Conservation (phyloP, 2,113 vertebrate genomes). For the Podilymbus podiceps region DNA sequence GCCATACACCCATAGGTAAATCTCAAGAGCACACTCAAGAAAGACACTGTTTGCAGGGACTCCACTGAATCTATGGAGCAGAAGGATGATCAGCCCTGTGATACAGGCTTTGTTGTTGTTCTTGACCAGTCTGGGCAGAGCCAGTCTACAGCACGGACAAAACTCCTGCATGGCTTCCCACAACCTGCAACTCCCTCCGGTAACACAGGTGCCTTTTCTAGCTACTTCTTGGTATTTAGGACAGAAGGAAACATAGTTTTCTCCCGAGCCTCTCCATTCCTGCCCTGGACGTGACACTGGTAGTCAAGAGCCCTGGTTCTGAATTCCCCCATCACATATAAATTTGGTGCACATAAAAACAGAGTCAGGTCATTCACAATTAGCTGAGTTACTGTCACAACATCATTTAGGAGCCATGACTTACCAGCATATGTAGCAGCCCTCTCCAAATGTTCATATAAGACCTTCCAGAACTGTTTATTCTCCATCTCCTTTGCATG, state of each 20-base stretch:
- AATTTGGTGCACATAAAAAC: not conserved
- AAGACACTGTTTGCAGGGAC: not conserved
- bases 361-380: not conserved
- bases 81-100: not conserved
- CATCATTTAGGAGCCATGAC: not conserved
- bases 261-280: not conserved
- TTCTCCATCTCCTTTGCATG: conserved; percentile 94
- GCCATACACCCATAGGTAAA: not conserved
- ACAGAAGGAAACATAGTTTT: not conserved
- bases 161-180: not conserved
- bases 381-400: not conserved
- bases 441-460: conserved; percentile 88
- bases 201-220: not conserved
- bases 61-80: not conserved
- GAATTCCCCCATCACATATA: not conserved
- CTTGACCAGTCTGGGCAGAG: not conserved
- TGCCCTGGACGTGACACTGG: not conserved
- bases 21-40: not conserved
- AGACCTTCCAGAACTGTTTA: conserved; percentile 93
- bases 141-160: not conserved
- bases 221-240: not conserved
- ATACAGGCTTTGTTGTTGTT: not conserved
- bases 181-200: not conserved
- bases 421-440: conserved; percentile 81
- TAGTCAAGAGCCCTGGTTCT: not conserved